phyloP scores from a whole-genome alignment of 2,888 invertebrate species.

The Ptychoptera contaminata region DNA sequence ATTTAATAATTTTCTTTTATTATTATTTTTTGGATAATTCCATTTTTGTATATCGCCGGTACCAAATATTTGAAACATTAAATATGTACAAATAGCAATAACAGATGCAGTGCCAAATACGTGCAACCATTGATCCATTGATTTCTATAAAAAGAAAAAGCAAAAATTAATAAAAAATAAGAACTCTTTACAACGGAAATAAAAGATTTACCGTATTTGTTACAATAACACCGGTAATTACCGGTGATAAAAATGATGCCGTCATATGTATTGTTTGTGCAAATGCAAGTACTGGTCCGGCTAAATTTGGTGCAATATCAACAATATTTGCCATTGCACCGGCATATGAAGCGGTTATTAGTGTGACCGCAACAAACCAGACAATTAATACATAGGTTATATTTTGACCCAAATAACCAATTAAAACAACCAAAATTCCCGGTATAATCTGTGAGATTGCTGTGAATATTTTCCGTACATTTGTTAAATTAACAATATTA shows the following conservation, averaged over 20 bases:
- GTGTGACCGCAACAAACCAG: conserved; percentile 52
- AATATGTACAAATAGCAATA: conserved; percentile 43
- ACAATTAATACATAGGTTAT: conserved; percentile 39
- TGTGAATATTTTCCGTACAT: conserved; percentile 51
- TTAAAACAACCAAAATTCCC: conserved; percentile 42
- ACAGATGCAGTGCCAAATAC: conserved; percentile 47
- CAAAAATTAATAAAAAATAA: conserved; percentile 3
- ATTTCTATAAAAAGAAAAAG: conserved; percentile 16
- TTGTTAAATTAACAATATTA: conserved; percentile 42
- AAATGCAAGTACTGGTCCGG: conserved; percentile 54
- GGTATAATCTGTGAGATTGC: conserved; percentile 52
- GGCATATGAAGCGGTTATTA: conserved; percentile 56
- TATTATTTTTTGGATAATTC: conserved; percentile 17
- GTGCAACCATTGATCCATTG: conserved; percentile 41
- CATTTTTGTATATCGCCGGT: conserved; percentile 40
- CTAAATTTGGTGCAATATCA: conserved; percentile 63
- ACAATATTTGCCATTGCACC: conserved; percentile 64
- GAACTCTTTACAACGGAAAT: neutral
- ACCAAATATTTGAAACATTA: conserved; percentile 48
- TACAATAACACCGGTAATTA: conserved; percentile 44
- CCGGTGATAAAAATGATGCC: conserved; percentile 51
- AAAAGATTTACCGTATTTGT: conserved; percentile 36
- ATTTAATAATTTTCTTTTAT: no score
- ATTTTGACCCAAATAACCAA: conserved; percentile 47
- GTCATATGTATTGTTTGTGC: conserved; percentile 66